Evolutionary conservation across 1,140 invertebrate species (phyloP).

Genomic region (Orius insidiosus): DNA sequence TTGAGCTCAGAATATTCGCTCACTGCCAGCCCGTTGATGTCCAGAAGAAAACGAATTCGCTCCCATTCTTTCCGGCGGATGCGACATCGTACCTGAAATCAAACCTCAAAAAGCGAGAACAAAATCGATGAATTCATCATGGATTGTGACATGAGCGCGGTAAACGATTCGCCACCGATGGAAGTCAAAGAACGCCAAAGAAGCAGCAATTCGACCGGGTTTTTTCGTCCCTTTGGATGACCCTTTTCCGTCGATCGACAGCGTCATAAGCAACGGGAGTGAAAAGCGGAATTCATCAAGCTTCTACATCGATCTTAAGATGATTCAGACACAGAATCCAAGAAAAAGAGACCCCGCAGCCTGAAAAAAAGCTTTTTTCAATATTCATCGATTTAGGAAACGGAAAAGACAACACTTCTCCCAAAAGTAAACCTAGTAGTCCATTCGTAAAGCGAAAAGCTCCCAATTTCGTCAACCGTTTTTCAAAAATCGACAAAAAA

Average conservation of each 20-base stretch:
- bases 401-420: conserved; percentile 16
- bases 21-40: conserved; percentile 19
- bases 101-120: conserved; percentile 17
- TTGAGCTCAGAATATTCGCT: conserved; percentile 1
- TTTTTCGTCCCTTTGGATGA: conserved; percentile 21
- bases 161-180: conserved; percentile 5
- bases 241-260: conserved; percentile 8
- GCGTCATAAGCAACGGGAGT: conserved; percentile 20
- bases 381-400: conserved; percentile 50
- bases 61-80: conserved; percentile 23
- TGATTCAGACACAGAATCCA: conserved; percentile 14
- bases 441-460: conserved; percentile 19
- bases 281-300: conserved; percentile 21
- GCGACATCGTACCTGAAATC: conserved; percentile 24
- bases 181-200: conserved; percentile 6
- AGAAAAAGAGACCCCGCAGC: conserved; percentile 19
- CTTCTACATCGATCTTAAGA: conserved; percentile 44
- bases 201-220: conserved; percentile 17
- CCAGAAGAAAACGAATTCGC: conserved; percentile 20
- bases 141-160: conserved; percentile 45
- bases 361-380: conserved; percentile 50
- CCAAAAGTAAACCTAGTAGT: conserved; percentile 19
- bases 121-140: conserved; percentile 29
- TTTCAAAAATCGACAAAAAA: conserved; percentile 16
- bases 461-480: conserved; percentile 15